Base-by-base conservation (phyloP, 2,113 vertebrate genomes). In the Plestiodon gilberti region DNA sequence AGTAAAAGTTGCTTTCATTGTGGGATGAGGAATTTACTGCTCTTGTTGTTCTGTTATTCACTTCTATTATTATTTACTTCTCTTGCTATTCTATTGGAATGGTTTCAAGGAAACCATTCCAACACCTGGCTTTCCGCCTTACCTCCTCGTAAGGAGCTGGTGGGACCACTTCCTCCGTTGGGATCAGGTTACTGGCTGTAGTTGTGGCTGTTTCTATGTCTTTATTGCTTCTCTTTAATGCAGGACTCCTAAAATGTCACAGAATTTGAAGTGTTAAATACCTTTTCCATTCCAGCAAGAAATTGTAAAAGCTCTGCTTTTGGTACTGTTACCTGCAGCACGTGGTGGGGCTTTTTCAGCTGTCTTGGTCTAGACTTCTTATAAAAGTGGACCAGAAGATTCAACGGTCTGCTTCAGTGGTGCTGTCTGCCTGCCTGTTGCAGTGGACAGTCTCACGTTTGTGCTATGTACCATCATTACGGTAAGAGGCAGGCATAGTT, bases 211-310 rank as follows among this genome's bases (percentile, higher is more conserved):
- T 6, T 1, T 76, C 55, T 9, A 30, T 3, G 22, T 48, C 70
- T 57, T 59, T 3, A 0, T 0, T 4, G 0, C 0, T 48, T 38
- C n/a, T 86, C 59, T 64, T n/a, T 0, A 0, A 18, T 8, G 4
- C 13, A 11, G 52, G 4, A 62, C 55, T 87, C 23, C 77, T 89
- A 59, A 40, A 2, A 65, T 0, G 0, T 1, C 75, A 87, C 79
- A 0, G 0, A 17, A 0, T 14, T 1, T 20, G 2, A 20, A 0
- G 0, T 0, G 22, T 70, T 17, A 2, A 1, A 0, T 0, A 10
- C 1, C 81, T 0, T 20, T 74, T 15, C 78, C 30, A 0, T 28
- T 35, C 80, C 86, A 6, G 69, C 20, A 86, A 1, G 88, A 82
- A 18, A 89, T 90, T 79, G 10, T 88, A 69, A 88, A 59, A 70